Evolutionary conservation across 2,888 invertebrate genomes (phyloP).

Genomic region (Noctua fimbriata): DNA sequence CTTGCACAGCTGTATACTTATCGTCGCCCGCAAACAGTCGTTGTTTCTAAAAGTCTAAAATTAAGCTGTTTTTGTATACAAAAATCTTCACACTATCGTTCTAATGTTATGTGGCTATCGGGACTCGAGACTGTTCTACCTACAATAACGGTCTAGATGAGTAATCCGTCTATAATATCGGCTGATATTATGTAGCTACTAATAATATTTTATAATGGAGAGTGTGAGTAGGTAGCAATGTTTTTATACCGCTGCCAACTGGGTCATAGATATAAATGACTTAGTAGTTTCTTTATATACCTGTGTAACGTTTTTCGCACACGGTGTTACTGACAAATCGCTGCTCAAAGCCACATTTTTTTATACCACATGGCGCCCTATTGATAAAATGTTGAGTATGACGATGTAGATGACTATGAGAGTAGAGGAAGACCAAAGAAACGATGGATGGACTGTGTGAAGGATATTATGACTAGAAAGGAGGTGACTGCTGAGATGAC

Average conservation of each 20-base stretch:
- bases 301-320: background rate
- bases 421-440: too few species aligned
- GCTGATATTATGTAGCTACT: background rate
- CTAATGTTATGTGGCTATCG: background rate
- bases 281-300: background rate
- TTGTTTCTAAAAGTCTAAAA: conserved; percentile 2
- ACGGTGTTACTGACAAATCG: background rate
- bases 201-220: conserved; percentile 3
- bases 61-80: background rate
- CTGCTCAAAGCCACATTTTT: background rate
- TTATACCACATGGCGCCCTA: background rate
- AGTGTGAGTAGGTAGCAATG: conserved; percentile 9
- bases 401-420: too few species aligned
- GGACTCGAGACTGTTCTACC: background rate
- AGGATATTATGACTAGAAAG: too few species aligned
- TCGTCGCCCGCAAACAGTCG: background rate
- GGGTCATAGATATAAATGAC: conserved; percentile 42
- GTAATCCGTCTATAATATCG: background rate
- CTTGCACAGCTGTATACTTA: background rate
- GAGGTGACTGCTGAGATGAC: too few species aligned
- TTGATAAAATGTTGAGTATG: background rate
- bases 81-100: background rate
- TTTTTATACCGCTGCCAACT: conserved; percentile 35
- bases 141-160: background rate
- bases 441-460: too few species aligned